phyloP scores from a whole-genome alignment of 2,113 vertebrate species.

The Anolis carolinensis region DNA sequence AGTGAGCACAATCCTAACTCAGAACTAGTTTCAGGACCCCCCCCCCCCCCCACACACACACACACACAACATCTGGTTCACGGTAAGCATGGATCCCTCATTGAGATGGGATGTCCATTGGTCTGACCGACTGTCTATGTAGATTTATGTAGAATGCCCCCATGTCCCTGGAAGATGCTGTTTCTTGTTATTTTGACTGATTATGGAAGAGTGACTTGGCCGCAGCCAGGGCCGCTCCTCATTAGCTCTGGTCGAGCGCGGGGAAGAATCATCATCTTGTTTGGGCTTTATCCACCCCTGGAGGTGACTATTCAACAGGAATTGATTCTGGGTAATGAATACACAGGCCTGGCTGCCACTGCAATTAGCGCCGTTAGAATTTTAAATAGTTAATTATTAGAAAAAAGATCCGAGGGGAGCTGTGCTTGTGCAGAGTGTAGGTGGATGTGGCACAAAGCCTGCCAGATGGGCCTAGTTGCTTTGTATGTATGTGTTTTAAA shows the following conservation, averaged over 20 bases:
- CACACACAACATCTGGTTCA: neutral
- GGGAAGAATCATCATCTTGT: slow-evolving; percentile 71
- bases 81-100: slow-evolving; percentile 35
- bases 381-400: slow-evolving; percentile 81
- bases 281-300: slow-evolving; percentile 73
- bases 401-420: slow-evolving; percentile 28
- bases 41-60: neutral
- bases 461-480: neutral
- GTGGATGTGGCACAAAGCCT: too few species aligned
- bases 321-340: slow-evolving; percentile 83
- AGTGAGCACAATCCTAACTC: accelerated
- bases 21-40: neutral
- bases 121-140: slow-evolving; percentile 56
- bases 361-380: slow-evolving; percentile 74
- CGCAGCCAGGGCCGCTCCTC: slow-evolving; percentile 72
- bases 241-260: slow-evolving; percentile 72
- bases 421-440: neutral
- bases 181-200: slow-evolving; percentile 81
- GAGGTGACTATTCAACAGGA: slow-evolving; percentile 83
- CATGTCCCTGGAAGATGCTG: slow-evolving; percentile 66
- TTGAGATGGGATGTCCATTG: slow-evolving; percentile 56
- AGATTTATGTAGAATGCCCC: slow-evolving; percentile 68
- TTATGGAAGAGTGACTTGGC: slow-evolving; percentile 72
- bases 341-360: slow-evolving; percentile 64
- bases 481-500: neutral